Evolutionary conservation across 2,113 vertebrate species (phyloP).

Genomic region (Aramus guarauna): DNA sequence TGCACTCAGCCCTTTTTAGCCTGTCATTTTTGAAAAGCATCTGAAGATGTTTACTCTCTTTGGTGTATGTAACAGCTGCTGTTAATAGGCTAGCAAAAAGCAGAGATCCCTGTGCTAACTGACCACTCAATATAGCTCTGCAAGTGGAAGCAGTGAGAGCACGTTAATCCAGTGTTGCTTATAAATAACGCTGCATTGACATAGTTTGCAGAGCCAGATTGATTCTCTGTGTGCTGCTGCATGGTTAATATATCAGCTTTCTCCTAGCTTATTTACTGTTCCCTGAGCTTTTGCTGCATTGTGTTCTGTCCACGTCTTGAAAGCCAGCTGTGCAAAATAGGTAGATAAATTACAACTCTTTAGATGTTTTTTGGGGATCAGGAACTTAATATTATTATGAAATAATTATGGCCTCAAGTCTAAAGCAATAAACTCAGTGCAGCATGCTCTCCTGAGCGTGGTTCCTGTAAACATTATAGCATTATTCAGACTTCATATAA

Average conservation of each 20-base stretch:
- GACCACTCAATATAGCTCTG: background rate
- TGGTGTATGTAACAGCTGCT: background rate
- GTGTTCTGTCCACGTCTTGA: background rate
- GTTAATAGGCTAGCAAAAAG: background rate
- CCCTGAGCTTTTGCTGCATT: background rate
- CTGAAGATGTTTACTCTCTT: background rate
- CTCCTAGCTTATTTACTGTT: background rate
- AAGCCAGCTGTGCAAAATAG: background rate
- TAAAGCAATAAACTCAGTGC: background rate
- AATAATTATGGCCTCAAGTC: background rate
- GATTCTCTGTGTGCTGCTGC: background rate
- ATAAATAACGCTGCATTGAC: background rate
- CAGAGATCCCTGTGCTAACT: background rate
- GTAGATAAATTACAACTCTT: background rate
- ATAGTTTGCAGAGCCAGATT: background rate
- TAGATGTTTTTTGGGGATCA: background rate
- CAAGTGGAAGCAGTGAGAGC: background rate
- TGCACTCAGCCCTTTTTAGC: background rate
- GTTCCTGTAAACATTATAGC: background rate
- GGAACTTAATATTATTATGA: background rate
- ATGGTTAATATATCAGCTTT: background rate
- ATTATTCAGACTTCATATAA: background rate
- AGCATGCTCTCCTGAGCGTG: background rate
- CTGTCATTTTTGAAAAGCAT: background rate
- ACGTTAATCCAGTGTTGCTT: background rate